phyloP scores from a whole-genome alignment of 1,140 invertebrate species.

The Panagrolaimus sp. region DNA sequence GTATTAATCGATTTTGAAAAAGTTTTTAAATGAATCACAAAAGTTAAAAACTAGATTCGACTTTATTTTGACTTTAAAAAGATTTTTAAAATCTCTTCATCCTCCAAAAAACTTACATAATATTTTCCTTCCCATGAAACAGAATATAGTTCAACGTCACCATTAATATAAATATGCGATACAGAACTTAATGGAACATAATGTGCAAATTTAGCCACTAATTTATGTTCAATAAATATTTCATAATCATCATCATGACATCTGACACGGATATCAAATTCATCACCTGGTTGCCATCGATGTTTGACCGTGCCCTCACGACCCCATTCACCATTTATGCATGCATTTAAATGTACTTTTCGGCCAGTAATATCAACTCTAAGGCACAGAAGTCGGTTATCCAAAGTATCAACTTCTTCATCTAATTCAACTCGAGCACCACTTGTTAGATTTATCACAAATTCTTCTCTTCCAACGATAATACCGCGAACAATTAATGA shows the following conservation, averaged over 20 bases:
- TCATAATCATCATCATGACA: constrained; percentile 54
- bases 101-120: constrained; percentile 33
- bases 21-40: no score
- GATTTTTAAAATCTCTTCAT: background rate
- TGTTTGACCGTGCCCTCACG: constrained; percentile 52
- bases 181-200: constrained; percentile 52
- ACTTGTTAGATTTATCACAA: constrained; percentile 52
- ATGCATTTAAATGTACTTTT: constrained; percentile 54
- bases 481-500: constrained; percentile 55
- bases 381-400: constrained; percentile 51
- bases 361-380: constrained; percentile 45
- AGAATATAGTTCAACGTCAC: constrained; percentile 49
- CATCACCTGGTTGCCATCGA: constrained; percentile 48
- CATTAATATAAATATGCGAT: constrained; percentile 54
- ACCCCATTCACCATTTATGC: constrained; percentile 57
- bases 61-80: background rate
- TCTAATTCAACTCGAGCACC: constrained; percentile 54
- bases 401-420: constrained; percentile 42
- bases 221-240: constrained; percentile 55
- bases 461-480: constrained; percentile 48
- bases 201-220: constrained; percentile 55
- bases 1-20: constrained; percentile 12
- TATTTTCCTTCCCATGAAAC: constrained; percentile 52
- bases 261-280: constrained; percentile 54
- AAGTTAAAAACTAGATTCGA: constrained; percentile 14